Evolutionary conservation across 2,113 vertebrate species (phyloP).

Genomic region (Podarcis cretensis): DNA sequence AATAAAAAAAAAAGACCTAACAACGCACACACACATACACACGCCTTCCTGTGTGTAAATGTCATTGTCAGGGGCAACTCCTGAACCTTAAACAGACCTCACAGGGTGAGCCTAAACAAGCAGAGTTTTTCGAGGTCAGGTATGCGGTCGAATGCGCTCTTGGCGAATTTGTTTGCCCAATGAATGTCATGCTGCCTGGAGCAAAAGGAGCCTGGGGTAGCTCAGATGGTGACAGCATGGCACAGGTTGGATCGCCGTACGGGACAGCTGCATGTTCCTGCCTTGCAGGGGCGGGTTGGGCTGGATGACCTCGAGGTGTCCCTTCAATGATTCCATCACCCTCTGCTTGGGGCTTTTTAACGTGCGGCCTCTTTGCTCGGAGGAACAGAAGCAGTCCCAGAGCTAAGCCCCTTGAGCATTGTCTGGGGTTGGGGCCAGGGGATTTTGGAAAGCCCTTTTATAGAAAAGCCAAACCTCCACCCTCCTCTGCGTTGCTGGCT

Average conservation of each 20-base stretch:
- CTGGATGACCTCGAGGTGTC: no score
- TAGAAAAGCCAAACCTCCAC: background rate
- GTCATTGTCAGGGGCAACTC: background rate
- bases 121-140: background rate
- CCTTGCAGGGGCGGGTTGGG: no score
- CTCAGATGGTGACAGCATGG: background rate
- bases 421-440: background rate
- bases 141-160: no score
- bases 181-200: background rate
- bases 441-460: background rate
- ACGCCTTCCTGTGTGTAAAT: background rate
- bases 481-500: background rate
- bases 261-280: no score
- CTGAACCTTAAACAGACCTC: background rate
- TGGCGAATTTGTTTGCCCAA: no score
- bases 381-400: background rate
- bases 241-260: no score
- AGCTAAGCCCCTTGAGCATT: background rate
- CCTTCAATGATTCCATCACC: no score
- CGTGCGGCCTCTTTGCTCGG: background rate
- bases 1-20: background rate
- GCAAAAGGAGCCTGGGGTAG: no score
- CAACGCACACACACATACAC: background rate
- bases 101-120: background rate
- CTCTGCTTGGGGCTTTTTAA: no score